Conservation (phyloP, 2,888 invertebrate genomes). For the Ornithoptera alexandrae region DNA sequence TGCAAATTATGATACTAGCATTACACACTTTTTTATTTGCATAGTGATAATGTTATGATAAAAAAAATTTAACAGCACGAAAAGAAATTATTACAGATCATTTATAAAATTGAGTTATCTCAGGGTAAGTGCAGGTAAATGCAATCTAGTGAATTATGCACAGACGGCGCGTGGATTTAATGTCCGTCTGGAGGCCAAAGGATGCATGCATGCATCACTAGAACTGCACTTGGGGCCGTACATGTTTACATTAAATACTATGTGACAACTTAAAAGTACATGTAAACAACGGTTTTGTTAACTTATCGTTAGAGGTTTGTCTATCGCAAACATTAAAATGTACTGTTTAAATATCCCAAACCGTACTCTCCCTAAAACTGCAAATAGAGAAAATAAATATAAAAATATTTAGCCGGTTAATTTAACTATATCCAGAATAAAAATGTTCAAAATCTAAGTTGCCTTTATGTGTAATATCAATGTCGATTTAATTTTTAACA, state of each 20-base stretch:
- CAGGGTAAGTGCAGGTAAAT: not conserved
- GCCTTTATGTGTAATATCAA: no score
- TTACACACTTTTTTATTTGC: no score
- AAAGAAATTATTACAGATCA: not conserved
- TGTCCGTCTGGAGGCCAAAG: slow-evolving; percentile 45
- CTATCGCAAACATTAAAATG: not conserved
- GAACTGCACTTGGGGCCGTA: slow-evolving; percentile 32
- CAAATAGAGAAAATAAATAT: not conserved
- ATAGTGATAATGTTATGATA: not conserved
- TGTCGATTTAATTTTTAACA: no score
- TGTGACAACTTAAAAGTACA: not conserved
- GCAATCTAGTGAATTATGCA: slow-evolving; percentile 44
- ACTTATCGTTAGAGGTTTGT: not conserved
- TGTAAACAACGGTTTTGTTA: not conserved
- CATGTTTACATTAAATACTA: slow-evolving; percentile 2
- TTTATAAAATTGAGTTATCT: not conserved
- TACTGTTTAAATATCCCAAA: not conserved
- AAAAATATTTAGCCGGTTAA: not conserved
- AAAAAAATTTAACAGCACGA: not conserved
- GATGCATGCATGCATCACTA: slow-evolving; percentile 9
- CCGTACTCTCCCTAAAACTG: not conserved
- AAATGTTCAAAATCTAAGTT: no score
- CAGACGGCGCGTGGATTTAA: slow-evolving; percentile 47
- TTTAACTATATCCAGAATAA: no score
- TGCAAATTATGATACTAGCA: no score